Evolutionary conservation across 2,113 vertebrate genomes (phyloP).

Genomic region (Uria aalge): DNA sequence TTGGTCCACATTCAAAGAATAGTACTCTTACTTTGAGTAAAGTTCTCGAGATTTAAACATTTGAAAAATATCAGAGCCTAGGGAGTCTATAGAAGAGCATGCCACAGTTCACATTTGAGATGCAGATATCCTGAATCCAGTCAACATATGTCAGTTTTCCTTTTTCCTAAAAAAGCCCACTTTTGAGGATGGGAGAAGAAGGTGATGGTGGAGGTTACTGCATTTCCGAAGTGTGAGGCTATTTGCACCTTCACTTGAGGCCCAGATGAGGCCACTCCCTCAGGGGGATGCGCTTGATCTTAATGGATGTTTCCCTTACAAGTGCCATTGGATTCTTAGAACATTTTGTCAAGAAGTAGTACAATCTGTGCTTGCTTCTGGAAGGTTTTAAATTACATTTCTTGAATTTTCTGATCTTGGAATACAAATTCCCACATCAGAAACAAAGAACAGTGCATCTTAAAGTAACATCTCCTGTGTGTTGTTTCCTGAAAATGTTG

Average conservation of each 20-base stretch:
- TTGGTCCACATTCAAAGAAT: background rate
- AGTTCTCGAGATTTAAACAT: background rate
- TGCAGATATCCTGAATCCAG: background rate
- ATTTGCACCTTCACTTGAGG: background rate
- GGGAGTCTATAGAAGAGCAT: background rate
- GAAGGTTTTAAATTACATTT: background rate
- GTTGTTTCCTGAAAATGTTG: background rate
- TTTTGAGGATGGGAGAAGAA: background rate
- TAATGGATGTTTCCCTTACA: background rate
- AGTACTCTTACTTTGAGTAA: background rate
- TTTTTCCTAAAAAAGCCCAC: background rate
- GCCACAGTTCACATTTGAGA: background rate
- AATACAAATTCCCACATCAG: background rate
- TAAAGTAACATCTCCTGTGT: background rate
- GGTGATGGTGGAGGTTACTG: background rate
- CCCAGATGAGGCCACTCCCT: background rate
- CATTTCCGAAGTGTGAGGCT: background rate
- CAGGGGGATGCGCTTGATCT: background rate
- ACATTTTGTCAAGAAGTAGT: background rate
- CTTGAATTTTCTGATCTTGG: background rate
- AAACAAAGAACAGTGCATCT: background rate
- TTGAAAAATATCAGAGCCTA: background rate
- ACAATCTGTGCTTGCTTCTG: background rate
- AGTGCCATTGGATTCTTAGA: background rate
- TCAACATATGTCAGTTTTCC: background rate